phyloP scores from a whole-genome alignment of 2,113 vertebrate species.

The Dipodomys stephensi region DNA sequence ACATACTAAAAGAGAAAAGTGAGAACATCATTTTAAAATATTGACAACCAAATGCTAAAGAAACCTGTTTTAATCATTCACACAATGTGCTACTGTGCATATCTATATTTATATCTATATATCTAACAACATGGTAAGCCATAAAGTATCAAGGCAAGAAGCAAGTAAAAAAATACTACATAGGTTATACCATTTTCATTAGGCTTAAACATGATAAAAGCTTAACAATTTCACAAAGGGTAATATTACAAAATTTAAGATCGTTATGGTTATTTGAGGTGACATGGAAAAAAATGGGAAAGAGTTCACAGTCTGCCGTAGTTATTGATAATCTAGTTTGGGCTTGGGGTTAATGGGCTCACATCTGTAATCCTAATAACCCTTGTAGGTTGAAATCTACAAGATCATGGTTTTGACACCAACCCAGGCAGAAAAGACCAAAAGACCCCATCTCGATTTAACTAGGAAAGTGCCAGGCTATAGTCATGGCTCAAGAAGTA shows the following conservation, averaged over 20 bases:
- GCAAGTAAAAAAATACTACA: not conserved
- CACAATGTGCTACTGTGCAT: not conserved
- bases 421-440: too few species aligned
- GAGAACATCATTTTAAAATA: not conserved
- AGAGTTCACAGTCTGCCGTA: not conserved
- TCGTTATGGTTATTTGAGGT: not conserved
- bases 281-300: not conserved
- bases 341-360: too few species aligned
- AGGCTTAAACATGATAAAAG: not conserved
- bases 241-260: not conserved
- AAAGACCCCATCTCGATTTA: too few species aligned
- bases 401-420: too few species aligned
- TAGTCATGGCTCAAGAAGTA: too few species aligned
- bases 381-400: too few species aligned
- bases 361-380: too few species aligned
- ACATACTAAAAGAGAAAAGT: not conserved
- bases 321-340: too few species aligned
- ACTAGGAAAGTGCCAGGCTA: too few species aligned
- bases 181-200: not conserved
- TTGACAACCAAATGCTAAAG: not conserved
- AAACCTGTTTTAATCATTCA: not conserved
- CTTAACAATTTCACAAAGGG: not conserved
- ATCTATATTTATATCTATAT: not conserved
- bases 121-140: not conserved
- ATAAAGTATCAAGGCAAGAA: slow-evolving; percentile 14